Conservation (phyloP, 2,113 vertebrate species). For the Salminus brasiliensis region DNA sequence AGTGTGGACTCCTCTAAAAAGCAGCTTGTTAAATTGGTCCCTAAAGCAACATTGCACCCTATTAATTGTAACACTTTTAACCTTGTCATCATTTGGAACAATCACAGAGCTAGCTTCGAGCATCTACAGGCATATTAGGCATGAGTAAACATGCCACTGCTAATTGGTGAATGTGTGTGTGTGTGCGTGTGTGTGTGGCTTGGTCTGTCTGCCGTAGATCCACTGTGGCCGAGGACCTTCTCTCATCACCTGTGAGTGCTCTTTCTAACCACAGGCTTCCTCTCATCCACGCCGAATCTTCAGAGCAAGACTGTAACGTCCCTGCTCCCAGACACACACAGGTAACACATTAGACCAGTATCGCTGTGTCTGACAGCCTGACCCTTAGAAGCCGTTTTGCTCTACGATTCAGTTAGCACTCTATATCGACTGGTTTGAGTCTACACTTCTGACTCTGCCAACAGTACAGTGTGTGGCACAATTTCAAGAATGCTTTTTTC, state of each 20-base stretch:
- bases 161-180: constrained; percentile 28
- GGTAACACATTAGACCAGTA: constrained; percentile 65
- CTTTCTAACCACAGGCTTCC: constrained; percentile 70
- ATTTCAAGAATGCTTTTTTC: too few species aligned
- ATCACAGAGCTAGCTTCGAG: constrained; percentile 4
- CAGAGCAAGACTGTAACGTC: constrained; percentile 57
- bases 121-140: constrained; percentile 8
- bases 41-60: constrained; percentile 25
- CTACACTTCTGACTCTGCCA: too few species aligned
- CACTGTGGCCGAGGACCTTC: constrained; percentile 60
- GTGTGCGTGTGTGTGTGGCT: constrained; percentile 22
- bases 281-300: constrained; percentile 69
- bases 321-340: constrained; percentile 62
- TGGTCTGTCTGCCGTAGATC: constrained; percentile 60
- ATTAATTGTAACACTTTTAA: constrained; percentile 40
- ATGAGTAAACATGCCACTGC: constrained; percentile 16
- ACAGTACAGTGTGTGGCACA: too few species aligned
- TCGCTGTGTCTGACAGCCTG: neutral
- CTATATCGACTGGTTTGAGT: neutral
- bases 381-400: neutral
- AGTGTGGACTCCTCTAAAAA: constrained; percentile 12
- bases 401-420: neutral
- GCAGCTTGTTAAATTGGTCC: constrained; percentile 41
- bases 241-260: constrained; percentile 59
- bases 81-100: constrained; percentile 14